Conservation (phyloP, 2,113 vertebrate species). For the Pollimyrus isidori region DNA sequence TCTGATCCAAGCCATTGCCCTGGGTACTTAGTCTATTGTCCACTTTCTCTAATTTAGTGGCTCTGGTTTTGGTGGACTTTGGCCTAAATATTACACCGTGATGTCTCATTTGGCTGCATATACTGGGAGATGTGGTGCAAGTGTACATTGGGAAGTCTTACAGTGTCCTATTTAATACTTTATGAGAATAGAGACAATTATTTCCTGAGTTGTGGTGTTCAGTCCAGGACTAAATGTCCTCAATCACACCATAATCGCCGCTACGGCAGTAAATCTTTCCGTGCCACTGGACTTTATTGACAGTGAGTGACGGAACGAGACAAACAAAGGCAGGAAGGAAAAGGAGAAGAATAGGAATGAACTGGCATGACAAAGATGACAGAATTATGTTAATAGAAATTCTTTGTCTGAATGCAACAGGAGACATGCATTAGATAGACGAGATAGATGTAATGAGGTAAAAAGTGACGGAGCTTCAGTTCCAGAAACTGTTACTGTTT, state of each 20-base stretch:
- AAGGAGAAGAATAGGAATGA: background rate
- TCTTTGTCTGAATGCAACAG: conserved; percentile 4
- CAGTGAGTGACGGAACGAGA: background rate
- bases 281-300: background rate
- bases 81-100: background rate
- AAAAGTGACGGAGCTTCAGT: background rate
- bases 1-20: background rate
- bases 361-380: background rate
- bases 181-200: background rate
- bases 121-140: background rate
- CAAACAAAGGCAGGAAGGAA: background rate
- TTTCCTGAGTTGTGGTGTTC: background rate
- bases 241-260: conserved; percentile 16
- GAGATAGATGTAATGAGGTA: background rate
- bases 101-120: background rate
- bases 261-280: background rate
- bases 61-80: background rate
- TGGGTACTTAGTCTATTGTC: background rate
- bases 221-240: background rate
- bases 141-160: background rate
- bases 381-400: conserved; percentile 12
- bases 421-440: conserved; percentile 3
- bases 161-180: background rate
- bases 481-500: background rate
- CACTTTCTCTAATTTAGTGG: background rate